A percentile compares a stretch with the other conserved stretches of the same genome.
Evolutionary conservation across 2,797 vertebrate genomes (phyloP).

Genomic region (Anguilla marmorata): DNA sequence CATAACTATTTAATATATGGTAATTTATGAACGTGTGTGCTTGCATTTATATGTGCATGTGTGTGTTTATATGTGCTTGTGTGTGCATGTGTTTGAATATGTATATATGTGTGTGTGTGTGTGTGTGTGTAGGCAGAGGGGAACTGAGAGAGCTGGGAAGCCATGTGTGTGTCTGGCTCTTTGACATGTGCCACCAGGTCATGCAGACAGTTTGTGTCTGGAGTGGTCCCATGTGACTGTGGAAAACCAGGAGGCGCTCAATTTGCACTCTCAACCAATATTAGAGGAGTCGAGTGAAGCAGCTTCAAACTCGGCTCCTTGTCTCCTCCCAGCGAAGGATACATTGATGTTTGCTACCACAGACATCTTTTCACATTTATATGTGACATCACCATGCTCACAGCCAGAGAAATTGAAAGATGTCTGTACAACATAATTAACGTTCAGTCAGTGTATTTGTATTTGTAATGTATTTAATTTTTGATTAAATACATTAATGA

Average conservation of each 20-base stretch:
- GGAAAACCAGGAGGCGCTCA: neutral
- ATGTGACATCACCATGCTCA: too few species aligned
- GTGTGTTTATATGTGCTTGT: conserved; percentile 19
- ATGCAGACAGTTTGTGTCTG: neutral
- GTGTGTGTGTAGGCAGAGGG: neutral
- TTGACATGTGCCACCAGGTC: neutral
- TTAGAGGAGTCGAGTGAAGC: too few species aligned
- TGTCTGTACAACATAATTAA: too few species aligned
- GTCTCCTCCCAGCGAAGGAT: too few species aligned
- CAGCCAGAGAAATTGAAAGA: too few species aligned
- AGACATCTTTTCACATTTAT: too few species aligned
- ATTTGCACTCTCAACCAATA: neutral
- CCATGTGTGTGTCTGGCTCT: neutral
- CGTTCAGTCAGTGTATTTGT: too few species aligned
- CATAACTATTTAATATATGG: neutral
- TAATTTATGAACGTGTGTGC: neutral
- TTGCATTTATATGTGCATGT: conserved; percentile 35
- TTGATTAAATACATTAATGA: too few species aligned
- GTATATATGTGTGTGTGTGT: neutral
- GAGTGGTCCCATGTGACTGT: neutral
- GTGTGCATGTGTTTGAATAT: neutral
- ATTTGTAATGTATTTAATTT: too few species aligned
- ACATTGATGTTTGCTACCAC: too few species aligned
- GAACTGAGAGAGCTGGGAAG: neutral
- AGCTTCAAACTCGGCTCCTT: too few species aligned